A percentile compares a stretch with the other conserved stretches of the same genome.
Conservation (phyloP, 37 sponge, comb jelly and placozoan genomes). For the Diacarnus erythraeanus region DNA sequence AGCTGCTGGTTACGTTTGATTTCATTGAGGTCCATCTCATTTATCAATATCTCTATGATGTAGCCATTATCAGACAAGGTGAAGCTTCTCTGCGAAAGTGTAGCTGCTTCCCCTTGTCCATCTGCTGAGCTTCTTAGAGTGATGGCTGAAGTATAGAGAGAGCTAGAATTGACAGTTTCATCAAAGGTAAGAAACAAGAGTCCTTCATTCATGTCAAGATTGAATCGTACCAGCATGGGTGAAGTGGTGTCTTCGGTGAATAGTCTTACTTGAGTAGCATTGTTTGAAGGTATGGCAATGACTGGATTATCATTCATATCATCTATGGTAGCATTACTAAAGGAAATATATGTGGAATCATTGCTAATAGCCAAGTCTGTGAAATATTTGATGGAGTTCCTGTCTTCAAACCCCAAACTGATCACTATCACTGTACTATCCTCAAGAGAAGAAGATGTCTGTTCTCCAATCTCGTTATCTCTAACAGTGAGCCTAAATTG, state of each 20-base stretch:
- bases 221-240: conserved; percentile 48
- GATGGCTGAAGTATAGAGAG: conserved; percentile 52
- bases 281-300: conserved; percentile 5
- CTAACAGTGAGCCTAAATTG: conserved; percentile 33
- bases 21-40: conserved; percentile 68
- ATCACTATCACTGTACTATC: conserved; percentile 64
- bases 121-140: conserved; percentile 15
- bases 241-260: conserved; percentile 52
- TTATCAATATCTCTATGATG: conserved; percentile 53
- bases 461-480: background rate
- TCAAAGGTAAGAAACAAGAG: conserved; percentile 67
- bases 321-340: conserved; percentile 55
- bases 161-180: conserved; percentile 70
- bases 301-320: conserved; percentile 79
- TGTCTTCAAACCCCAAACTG: conserved; percentile 70
- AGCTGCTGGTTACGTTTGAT: conserved; percentile 69
- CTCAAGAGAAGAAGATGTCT: conserved; percentile 38
- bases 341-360: conserved; percentile 50
- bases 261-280: conserved; percentile 19
- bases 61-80: conserved; percentile 54
- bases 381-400: conserved; percentile 72
- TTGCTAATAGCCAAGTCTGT: conserved; percentile 62
- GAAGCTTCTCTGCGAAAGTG: conserved; percentile 46
- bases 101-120: conserved; percentile 18
- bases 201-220: conserved; percentile 67